A percentile compares a stretch with the other conserved stretches of the same genome.
These are phyloP conservation scores for Cheilosia urbana DNA, from an alignment of 2,888 invertebrate genomes.

Conservation along the genomic window DNA sequence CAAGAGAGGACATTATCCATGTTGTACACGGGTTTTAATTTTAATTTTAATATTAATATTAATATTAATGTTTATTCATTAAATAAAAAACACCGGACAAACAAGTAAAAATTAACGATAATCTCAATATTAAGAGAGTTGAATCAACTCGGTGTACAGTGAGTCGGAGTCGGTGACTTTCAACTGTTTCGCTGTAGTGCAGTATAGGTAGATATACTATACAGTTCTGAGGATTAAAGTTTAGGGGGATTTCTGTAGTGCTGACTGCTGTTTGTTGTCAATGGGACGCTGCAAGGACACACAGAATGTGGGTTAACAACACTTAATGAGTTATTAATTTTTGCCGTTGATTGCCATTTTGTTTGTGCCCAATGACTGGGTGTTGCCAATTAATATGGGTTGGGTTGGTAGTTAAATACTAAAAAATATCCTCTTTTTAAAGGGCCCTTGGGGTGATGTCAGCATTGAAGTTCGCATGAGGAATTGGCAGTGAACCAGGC, in stretches of 20 bases:
- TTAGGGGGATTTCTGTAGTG: constrained; percentile 15
- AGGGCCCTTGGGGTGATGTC: too few species aligned
- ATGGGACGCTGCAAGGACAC: constrained; percentile 3
- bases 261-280: neutral
- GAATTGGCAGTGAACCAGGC: too few species aligned
- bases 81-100: neutral
- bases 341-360: neutral
- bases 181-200: neutral
- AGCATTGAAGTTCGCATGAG: too few species aligned
- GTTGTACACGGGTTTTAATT: constrained; percentile 62
- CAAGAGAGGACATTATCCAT: constrained; percentile 49
- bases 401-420: too few species aligned
- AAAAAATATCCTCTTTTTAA: too few species aligned
- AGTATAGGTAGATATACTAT: neutral
- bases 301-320: constrained; percentile 23
- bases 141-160: neutral
- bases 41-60: constrained; percentile 53
- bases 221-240: constrained; percentile 32
- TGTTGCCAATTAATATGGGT: too few species aligned
- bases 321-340: constrained; percentile 39
- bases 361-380: neutral
- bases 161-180: neutral
- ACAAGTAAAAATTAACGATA: constrained; percentile 2
- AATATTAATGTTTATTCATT: constrained; percentile 56
- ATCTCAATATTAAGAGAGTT: constrained; percentile 24